Conservation (phyloP, 2,888 invertebrate species). For the Caenorhabditis virilis region DNA sequence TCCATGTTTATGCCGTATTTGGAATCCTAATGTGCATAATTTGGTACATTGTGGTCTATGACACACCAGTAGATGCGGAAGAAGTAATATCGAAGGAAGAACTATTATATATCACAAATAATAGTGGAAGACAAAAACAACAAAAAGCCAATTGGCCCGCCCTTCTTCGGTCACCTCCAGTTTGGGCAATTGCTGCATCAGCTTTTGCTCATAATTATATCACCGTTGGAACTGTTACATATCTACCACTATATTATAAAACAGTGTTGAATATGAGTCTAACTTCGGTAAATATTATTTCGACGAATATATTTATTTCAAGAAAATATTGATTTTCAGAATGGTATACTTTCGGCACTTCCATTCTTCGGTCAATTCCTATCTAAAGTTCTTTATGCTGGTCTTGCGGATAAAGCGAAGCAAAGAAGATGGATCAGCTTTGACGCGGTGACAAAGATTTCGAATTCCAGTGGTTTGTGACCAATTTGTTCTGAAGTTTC, state of each 20-base stretch:
- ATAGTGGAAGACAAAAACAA: not conserved
- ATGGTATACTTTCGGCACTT: conserved; percentile 65
- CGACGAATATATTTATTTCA: not conserved
- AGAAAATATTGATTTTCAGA: conserved; percentile 42
- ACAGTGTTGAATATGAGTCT: conserved; percentile 65
- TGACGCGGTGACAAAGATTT: conserved; percentile 59
- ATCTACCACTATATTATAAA: conserved; percentile 65
- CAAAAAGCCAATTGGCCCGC: conserved; percentile 49
- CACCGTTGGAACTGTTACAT: conserved; percentile 66
- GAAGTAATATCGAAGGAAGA: conserved; percentile 49
- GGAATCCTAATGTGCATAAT: conserved; percentile 58
- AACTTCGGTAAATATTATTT: conserved; percentile 45
- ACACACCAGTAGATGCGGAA: conserved; percentile 51
- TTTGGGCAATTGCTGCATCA: conserved; percentile 63
- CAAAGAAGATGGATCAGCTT: conserved; percentile 34
- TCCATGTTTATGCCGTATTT: conserved; percentile 62
- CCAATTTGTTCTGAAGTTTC: not conserved
- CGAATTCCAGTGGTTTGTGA: conserved; percentile 60
- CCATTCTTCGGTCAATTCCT: conserved; percentile 65
- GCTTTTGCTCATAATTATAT: conserved; percentile 67
- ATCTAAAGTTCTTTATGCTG: conserved; percentile 64
- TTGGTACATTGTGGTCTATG: conserved; percentile 57
- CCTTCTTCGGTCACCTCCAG: conserved; percentile 55
- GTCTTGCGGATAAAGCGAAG: conserved; percentile 57
- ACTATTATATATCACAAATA: conserved; percentile 37